A percentile compares a stretch with the other conserved stretches of the same genome.
Conservation (phyloP, 2,113 vertebrate species). For the Passerina amoena region DNA sequence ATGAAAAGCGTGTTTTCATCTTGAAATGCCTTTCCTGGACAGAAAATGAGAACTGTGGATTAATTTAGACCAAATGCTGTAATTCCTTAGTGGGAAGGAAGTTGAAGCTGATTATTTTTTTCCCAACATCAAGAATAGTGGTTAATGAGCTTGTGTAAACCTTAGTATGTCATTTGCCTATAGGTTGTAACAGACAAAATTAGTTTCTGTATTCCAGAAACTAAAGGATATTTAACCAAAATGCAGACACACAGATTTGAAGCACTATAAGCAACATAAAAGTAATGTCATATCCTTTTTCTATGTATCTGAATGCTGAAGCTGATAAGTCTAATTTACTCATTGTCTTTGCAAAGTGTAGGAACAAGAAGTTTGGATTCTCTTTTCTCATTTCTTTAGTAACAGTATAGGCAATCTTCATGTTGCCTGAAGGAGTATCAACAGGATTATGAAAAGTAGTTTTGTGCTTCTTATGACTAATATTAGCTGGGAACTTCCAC, state of each 20-base stretch:
- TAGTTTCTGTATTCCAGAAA: background rate
- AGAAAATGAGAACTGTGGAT: background rate
- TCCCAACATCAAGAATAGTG: background rate
- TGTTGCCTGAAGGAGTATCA: constrained; percentile 7
- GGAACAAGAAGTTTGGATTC: constrained; percentile 18
- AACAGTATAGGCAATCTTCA: background rate
- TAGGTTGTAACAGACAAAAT: background rate
- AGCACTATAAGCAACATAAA: background rate
- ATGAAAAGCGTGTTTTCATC: background rate
- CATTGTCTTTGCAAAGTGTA: background rate
- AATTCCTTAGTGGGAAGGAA: background rate
- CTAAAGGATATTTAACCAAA: background rate
- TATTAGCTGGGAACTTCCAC: constrained; percentile 79
- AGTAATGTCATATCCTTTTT: background rate
- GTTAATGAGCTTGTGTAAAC: background rate
- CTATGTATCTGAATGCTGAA: background rate
- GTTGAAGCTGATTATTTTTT: background rate
- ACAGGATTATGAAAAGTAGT: constrained; percentile 13
- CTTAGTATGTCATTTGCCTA: background rate
- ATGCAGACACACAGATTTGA: background rate
- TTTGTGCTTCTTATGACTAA: constrained; percentile 51
- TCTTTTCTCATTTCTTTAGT: constrained; percentile 33
- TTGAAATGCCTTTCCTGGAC: background rate
- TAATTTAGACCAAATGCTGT: background rate
- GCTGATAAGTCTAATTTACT: background rate